These are phyloP conservation scores for Protonibea diacanthus DNA, from an alignment of 2,797 vertebrate genomes.

Conservation along the genomic window DNA sequence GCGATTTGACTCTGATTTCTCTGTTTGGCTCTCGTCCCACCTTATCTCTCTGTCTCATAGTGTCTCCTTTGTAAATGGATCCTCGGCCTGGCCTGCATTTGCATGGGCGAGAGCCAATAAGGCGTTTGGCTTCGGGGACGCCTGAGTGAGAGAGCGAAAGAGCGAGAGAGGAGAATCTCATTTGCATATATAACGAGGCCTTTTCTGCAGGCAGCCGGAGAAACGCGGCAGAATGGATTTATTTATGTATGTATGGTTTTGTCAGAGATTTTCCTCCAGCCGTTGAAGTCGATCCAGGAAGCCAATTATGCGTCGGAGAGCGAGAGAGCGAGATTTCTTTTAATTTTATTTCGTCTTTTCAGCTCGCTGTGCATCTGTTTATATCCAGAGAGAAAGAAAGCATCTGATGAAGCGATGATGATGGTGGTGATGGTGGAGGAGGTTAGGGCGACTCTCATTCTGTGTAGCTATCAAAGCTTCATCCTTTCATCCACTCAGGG, in stretches of 20 bases:
- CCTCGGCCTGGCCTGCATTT: slow-evolving; percentile 76
- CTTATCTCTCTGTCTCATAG: slow-evolving; percentile 49
- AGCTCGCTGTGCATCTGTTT: slow-evolving; percentile 33
- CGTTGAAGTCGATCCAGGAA: slow-evolving; percentile 77
- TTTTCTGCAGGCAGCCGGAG: slow-evolving; percentile 65
- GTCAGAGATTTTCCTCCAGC: slow-evolving; percentile 70
- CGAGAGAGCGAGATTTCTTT: slow-evolving; percentile 52
- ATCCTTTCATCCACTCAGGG: slow-evolving; percentile 48
- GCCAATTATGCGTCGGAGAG: slow-evolving; percentile 63
- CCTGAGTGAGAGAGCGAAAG: slow-evolving; percentile 46
- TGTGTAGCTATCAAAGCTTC: slow-evolving; percentile 51
- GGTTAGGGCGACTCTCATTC: slow-evolving; percentile 44
- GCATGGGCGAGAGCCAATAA: slow-evolving; percentile 75
- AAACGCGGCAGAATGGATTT: slow-evolving; percentile 71
- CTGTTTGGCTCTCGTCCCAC: slow-evolving; percentile 23
- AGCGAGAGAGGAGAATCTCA: slow-evolving; percentile 71
- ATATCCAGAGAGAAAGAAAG: slow-evolving; percentile 9
- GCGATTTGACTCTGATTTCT: slow-evolving; percentile 50
- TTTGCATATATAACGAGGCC: slow-evolving; percentile 82
- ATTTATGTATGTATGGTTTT: slow-evolving; percentile 79
- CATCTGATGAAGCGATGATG: slow-evolving; percentile 14
- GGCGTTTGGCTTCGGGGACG: slow-evolving; percentile 70
- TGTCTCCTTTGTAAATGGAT: slow-evolving; percentile 74
- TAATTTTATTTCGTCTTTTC: slow-evolving; percentile 57
- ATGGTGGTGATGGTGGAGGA: slow-evolving; percentile 13